These are phyloP conservation scores for Bryconaethiops microstoma DNA, from an alignment of 2,797 vertebrate genomes.

Conservation along the genomic window DNA sequence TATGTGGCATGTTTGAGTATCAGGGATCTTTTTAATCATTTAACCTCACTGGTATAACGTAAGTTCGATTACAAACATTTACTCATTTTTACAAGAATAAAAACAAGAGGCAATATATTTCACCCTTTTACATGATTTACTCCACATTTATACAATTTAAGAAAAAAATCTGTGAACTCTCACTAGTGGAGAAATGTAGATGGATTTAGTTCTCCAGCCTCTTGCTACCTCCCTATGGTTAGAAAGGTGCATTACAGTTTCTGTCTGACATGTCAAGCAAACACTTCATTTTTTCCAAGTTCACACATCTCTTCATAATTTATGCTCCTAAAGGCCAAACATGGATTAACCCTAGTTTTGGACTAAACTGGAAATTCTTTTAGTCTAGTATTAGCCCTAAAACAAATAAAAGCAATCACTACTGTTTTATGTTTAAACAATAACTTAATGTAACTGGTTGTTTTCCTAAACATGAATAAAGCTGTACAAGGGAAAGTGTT, in stretches of 20 bases:
- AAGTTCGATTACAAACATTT: too few species aligned
- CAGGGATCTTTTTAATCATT: too few species aligned
- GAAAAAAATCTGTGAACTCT: too few species aligned
- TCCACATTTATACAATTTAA: too few species aligned
- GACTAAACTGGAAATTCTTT: not conserved
- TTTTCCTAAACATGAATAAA: not conserved
- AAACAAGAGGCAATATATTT: too few species aligned
- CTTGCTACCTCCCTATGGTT: not conserved
- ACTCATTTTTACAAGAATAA: too few species aligned
- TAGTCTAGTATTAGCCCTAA: too few species aligned
- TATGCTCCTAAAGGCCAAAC: not conserved
- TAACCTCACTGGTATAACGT: too few species aligned
- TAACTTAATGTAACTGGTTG: not conserved
- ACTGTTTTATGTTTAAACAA: not conserved
- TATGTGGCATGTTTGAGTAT: too few species aligned
- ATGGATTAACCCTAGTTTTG: not conserved
- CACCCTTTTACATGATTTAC: too few species aligned
- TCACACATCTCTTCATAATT: not conserved
- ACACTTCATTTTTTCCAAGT: not conserved
- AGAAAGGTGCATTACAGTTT: not conserved
- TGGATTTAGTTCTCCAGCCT: not conserved
- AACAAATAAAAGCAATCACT: not conserved
- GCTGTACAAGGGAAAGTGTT: not conserved
- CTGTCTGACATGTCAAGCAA: not conserved
- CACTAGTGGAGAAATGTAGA: not conserved